These are phyloP conservation scores for Phyllopteryx taeniolatus DNA, from an alignment of 2,113 vertebrate genomes.

Conservation along the genomic window DNA sequence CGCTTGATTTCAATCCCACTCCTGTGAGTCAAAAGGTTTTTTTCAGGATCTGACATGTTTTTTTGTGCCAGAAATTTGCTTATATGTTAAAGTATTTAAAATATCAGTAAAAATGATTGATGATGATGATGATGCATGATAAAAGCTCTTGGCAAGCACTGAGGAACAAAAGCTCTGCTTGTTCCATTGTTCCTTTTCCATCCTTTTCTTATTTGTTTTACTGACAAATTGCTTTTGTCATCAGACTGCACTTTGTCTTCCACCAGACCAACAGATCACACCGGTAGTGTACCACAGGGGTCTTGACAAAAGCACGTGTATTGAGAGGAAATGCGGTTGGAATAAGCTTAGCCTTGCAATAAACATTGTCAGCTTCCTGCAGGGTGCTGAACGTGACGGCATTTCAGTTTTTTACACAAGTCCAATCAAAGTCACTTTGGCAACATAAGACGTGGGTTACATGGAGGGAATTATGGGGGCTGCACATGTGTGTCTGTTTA, in stretches of 20 bases:
- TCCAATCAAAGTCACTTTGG: slow-evolving; percentile 31
- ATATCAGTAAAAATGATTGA: slow-evolving; percentile 5
- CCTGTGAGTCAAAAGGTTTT: neutral
- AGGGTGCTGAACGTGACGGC: slow-evolving; percentile 25
- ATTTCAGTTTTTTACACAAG: slow-evolving; percentile 16
- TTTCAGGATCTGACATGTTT: neutral
- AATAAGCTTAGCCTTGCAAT: slow-evolving; percentile 38
- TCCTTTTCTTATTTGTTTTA: slow-evolving; percentile 12
- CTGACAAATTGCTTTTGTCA: slow-evolving; percentile 8
- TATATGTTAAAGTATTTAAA: neutral
- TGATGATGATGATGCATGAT: neutral
- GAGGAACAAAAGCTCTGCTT: neutral
- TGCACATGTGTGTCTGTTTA: slow-evolving; percentile 8
- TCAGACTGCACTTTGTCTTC: slow-evolving; percentile 12
- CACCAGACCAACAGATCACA: slow-evolving; percentile 19
- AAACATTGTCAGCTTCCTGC: slow-evolving; percentile 40
- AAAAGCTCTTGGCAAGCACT: slow-evolving; percentile 4
- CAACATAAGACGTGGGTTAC: slow-evolving; percentile 29
- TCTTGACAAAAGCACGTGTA: slow-evolving; percentile 29
- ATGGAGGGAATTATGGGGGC: neutral
- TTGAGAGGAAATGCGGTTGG: slow-evolving; percentile 18
- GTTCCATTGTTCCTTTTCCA: slow-evolving; percentile 10
- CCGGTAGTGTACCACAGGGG: slow-evolving; percentile 20
- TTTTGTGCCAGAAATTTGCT: neutral
- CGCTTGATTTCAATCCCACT: neutral